Percentiles rank a stretch among this genome's conserved stretches.
These are phyloP conservation scores for Ictalurus punctatus DNA, from an alignment of 2,113 vertebrate species.

Conservation along the genomic window DNA sequence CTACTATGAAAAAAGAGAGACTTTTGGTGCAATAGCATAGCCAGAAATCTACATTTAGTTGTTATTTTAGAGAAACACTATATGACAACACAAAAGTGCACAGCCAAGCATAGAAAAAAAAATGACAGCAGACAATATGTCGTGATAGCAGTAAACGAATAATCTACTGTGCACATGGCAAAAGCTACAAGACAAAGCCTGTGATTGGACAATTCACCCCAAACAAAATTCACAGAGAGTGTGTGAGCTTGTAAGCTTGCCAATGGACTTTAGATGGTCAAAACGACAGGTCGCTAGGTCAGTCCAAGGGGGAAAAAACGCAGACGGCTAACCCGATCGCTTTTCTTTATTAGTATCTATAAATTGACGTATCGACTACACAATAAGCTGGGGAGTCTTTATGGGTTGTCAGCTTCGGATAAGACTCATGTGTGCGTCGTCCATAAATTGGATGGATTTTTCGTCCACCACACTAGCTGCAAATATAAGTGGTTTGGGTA, in stretches of 20 bases:
- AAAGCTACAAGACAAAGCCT: not conserved
- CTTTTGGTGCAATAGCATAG: not conserved
- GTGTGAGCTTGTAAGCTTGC: not conserved
- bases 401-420: too few relatives aligned
- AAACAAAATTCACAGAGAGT: not conserved
- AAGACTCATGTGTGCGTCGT: not conserved
- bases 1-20: not conserved
- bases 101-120: not conserved
- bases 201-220: not conserved
- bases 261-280: too few relatives aligned
- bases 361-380: not conserved
- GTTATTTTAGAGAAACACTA: not conserved
- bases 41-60: not conserved
- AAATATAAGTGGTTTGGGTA: not conserved
- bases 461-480: not conserved
- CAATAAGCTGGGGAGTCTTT: not conserved
- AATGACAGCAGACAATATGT: too few relatives aligned
- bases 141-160: not conserved
- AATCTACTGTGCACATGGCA: not conserved
- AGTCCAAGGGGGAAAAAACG: not conserved
- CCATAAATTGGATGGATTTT: not conserved
- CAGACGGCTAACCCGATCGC: not conserved
- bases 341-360: not conserved
- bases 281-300: not conserved
- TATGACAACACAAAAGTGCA: not conserved